phyloP scores from a whole-genome alignment of 2,888 invertebrate genomes.

The Myopa tessellatipennis region DNA sequence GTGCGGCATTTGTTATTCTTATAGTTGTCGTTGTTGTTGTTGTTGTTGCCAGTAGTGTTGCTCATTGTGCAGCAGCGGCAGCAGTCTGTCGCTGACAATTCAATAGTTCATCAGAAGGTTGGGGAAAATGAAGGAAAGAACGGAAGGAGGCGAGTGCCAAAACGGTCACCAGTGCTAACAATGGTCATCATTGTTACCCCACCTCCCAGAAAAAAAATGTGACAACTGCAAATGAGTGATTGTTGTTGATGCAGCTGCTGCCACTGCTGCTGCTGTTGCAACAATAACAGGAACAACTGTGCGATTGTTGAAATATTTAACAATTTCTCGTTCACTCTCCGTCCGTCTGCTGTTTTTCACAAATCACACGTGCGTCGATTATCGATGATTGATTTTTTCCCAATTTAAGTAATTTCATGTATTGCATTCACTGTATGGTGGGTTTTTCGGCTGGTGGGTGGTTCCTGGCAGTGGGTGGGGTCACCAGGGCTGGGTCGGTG shows the following conservation, averaged over 20 bases:
- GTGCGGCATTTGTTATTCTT: conserved; percentile 37
- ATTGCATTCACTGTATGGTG: background rate
- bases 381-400: conserved; percentile 20
- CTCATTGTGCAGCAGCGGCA: conserved; percentile 27
- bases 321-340: conserved; percentile 12
- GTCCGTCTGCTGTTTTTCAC: conserved; percentile 4
- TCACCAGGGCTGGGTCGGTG: background rate
- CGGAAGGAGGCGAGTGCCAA: background rate
- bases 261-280: conserved; percentile 17
- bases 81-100: conserved; percentile 33
- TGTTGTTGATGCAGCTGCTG: conserved; percentile 15
- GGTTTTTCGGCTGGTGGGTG: background rate
- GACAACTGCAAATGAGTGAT: conserved; percentile 39
- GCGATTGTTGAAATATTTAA: conserved; percentile 21
- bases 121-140: background rate
- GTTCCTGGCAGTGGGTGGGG: background rate
- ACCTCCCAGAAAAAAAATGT: background rate
- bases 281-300: background rate
- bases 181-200: background rate
- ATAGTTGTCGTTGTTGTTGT: conserved; percentile 13
- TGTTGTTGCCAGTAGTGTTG: conserved; percentile 4
- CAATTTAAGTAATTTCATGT: conserved; percentile 11
- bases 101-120: conserved; percentile 6
- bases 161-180: conserved; percentile 11
- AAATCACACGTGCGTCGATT: conserved; percentile 29